A percentile compares a stretch with the other conserved stretches of the same genome.
These are phyloP conservation scores for Pterostichus madidus DNA, from an alignment of 2,888 invertebrate species.

Conservation along the genomic window DNA sequence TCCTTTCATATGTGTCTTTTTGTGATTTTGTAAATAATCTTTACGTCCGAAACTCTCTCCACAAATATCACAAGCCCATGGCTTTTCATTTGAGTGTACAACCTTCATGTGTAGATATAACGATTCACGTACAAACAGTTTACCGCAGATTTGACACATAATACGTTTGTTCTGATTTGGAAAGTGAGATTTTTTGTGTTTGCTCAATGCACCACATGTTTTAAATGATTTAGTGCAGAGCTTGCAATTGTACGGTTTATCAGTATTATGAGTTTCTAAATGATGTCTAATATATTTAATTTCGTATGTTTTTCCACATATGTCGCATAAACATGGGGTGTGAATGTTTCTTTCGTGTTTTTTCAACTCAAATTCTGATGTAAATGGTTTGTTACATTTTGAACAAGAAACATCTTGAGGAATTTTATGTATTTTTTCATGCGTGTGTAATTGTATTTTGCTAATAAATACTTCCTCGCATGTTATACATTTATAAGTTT, in stretches of 20 bases:
- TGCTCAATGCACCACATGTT: background rate
- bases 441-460: slow-evolving; percentile 3
- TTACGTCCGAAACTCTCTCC: background rate
- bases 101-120: background rate
- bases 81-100: background rate
- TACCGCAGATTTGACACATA: slow-evolving; percentile 49
- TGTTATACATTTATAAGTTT: background rate
- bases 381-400: slow-evolving; percentile 9
- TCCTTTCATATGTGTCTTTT: background rate
- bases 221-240: slow-evolving; percentile 32
- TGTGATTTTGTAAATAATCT: background rate
- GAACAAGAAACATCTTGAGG: slow-evolving; percentile 2
- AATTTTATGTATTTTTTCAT: slow-evolving; percentile 34
- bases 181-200: background rate
- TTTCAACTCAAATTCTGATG: background rate
- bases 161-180: background rate
- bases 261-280: slow-evolving; percentile 24
- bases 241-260: slow-evolving; percentile 16
- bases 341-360: slow-evolving; percentile 9
- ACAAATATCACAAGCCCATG: slow-evolving; percentile 19
- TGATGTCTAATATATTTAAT: slow-evolving; percentile 4
- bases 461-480: slow-evolving; percentile 6
- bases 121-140: background rate
- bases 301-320: slow-evolving; percentile 36
- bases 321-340: slow-evolving; percentile 17